Percentiles rank a stretch among this genome's conserved stretches.
phyloP scores from a whole-genome alignment of 1,140 invertebrate species.

The Campoletis sonorensis region DNA sequence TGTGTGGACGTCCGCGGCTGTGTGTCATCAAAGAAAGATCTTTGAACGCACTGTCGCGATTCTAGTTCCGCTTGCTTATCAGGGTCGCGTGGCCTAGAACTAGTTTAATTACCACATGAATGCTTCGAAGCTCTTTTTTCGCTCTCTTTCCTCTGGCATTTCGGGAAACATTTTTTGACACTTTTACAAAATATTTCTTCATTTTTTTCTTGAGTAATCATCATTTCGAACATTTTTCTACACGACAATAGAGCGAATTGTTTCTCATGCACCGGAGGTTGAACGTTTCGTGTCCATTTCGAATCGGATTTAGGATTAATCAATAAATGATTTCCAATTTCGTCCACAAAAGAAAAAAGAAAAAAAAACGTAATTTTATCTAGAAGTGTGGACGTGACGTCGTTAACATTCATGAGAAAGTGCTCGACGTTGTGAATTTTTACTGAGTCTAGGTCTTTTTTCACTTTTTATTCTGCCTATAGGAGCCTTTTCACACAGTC shows the following conservation, averaged over 20 bases:
- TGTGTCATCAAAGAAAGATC: constrained; percentile 7
- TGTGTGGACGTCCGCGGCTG: neutral
- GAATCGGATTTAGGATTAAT: neutral
- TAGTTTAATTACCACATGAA: constrained; percentile 2
- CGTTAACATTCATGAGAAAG: constrained; percentile 18
- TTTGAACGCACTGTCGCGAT: neutral
- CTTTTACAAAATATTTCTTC: too few relatives aligned
- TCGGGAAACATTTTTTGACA: too few relatives aligned
- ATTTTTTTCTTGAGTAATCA: too few relatives aligned
- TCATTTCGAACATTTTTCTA: too few relatives aligned
- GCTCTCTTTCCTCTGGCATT: neutral
- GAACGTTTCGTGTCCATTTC: too few relatives aligned
- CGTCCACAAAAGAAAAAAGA: neutral
- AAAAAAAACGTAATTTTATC: too few relatives aligned
- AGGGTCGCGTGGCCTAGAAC: constrained; percentile 39
- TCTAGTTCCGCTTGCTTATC: constrained; percentile 30
- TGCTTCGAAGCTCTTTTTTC: neutral
- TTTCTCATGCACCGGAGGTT: too few relatives aligned
- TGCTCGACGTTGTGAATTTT: neutral
- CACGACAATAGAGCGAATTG: too few relatives aligned
- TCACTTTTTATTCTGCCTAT: neutral
- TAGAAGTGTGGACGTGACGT: neutral
- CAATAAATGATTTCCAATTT: neutral
- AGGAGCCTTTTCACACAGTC: neutral
- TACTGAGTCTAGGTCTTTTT: neutral